Evolutionary conservation across 2,113 vertebrate genomes (phyloP).

Genomic region (Channa maculata): DNA sequence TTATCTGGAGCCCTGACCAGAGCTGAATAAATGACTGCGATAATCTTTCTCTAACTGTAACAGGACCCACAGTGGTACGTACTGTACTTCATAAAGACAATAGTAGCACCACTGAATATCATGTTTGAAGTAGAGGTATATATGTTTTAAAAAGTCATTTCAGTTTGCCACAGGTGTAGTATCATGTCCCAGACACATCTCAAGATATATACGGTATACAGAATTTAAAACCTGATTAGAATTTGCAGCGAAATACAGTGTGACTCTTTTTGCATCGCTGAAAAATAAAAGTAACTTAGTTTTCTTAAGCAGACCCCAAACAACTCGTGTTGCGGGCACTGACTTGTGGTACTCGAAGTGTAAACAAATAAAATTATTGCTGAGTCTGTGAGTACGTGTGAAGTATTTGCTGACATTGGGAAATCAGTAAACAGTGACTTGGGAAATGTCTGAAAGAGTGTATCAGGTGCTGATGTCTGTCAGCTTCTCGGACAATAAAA

Average conservation of each 20-base stretch:
- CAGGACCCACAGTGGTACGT: neutral
- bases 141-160: no score
- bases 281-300: no score
- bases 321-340: neutral
- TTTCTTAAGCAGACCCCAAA: slow-evolving; percentile 32
- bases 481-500: no score
- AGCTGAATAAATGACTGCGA: slow-evolving; percentile 13
- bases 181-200: no score
- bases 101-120: neutral
- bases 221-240: no score
- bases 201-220: no score
- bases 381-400: slow-evolving; percentile 3
- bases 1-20: slow-evolving; percentile 28
- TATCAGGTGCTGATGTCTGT: no score
- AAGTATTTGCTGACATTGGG: neutral
- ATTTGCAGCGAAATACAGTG: no score
- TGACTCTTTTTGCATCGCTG: no score
- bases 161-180: no score
- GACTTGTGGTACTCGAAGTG: neutral
- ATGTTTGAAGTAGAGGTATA: neutral
- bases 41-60: slow-evolving; percentile 37
- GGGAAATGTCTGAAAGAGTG: no score
- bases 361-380: slow-evolving; percentile 10
- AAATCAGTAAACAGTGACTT: no score
- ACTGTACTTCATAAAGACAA: neutral